Base-by-base conservation (phyloP, 2,797 vertebrate genomes). In the Sebastes iracundus region DNA sequence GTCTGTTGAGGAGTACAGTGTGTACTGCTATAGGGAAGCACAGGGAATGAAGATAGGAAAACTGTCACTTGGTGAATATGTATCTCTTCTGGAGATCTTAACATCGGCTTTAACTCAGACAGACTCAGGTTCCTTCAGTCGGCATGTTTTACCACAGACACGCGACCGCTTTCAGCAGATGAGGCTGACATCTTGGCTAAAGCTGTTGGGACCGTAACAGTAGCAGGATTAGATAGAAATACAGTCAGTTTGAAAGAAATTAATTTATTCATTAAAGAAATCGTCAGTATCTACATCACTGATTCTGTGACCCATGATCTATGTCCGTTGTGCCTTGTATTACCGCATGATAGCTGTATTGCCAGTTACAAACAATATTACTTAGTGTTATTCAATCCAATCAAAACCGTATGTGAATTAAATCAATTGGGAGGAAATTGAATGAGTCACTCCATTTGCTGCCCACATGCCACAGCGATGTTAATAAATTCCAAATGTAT, bases 381-480 rank as follows among this genome's bases (percentile, higher is more conserved):
- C 90, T 88, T 78, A 84, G 90, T 87, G 81, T 83, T 81, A 87
- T 91, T 88, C 85, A 85, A 75, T 87, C 73, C 68, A 75, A 90
- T 90, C 84, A 80, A 85, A 92, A 87, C 82, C 84, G 59, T 67
- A 83, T 92, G 90, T 13, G 75, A 85, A 80, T 72, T 73, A 90
- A 92, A 88, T 82, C 82, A 81, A 92, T 87, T 55, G 72, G 22
- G 75, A 84, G 88, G 87, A 92, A 90, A 92, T 91, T 71, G 79
- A 92, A 90, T 91, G 93, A 93, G 89, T 93, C 89, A 87, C 81
- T 82, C 86, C 89, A 92, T 93, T 94, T 93, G 91, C 87, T 87
- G 86, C 87, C 82, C 91, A 80, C 91, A 94, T 90, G 92, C 92
- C 90, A 88, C 89, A 85, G 85, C 53, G 35, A 87, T 74, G 77